A percentile compares a stretch with the other conserved stretches of the same genome.
Conservation (phyloP, 2,797 vertebrate species). For the Morelia viridis region DNA sequence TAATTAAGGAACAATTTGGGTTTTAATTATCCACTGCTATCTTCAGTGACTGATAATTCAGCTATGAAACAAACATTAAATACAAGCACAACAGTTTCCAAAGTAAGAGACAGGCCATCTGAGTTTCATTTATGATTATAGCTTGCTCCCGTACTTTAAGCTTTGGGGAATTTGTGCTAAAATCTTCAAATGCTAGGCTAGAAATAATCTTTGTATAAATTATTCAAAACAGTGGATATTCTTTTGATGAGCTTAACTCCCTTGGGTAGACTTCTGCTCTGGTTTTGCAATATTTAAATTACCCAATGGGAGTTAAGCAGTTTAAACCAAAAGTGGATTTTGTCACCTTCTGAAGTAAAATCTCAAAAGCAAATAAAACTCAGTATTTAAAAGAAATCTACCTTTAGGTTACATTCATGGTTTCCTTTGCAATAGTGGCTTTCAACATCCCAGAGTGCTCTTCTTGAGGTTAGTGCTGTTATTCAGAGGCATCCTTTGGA, state of each 20-base stretch:
- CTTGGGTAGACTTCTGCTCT: background rate
- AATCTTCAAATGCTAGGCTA: background rate
- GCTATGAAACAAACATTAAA: constrained; percentile 65
- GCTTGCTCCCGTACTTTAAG: constrained; percentile 19
- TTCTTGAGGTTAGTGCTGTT: background rate
- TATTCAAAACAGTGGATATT: constrained; percentile 3
- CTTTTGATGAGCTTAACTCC: background rate
- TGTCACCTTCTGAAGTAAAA: constrained; percentile 1
- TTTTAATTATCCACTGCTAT: constrained; percentile 70
- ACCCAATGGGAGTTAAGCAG: background rate
- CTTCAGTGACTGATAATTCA: constrained; percentile 56
- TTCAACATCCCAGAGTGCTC: background rate
- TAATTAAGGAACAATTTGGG: constrained; percentile 64
- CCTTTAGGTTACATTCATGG: too few relatives aligned
- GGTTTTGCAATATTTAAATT: constrained; percentile 2
- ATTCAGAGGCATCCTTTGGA: background rate
- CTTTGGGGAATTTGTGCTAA: constrained; percentile 7
- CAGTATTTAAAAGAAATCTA: background rate
- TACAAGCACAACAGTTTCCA: constrained; percentile 12
- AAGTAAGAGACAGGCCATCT: constrained; percentile 24
- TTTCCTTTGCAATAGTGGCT: background rate
- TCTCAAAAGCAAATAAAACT: background rate
- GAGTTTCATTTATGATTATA: constrained; percentile 28
- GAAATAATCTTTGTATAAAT: constrained; percentile 3
- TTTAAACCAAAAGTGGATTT: constrained; percentile 1